phyloP scores from a whole-genome alignment of 2,797 vertebrate species.

The Rhynchonycteris naso region DNA sequence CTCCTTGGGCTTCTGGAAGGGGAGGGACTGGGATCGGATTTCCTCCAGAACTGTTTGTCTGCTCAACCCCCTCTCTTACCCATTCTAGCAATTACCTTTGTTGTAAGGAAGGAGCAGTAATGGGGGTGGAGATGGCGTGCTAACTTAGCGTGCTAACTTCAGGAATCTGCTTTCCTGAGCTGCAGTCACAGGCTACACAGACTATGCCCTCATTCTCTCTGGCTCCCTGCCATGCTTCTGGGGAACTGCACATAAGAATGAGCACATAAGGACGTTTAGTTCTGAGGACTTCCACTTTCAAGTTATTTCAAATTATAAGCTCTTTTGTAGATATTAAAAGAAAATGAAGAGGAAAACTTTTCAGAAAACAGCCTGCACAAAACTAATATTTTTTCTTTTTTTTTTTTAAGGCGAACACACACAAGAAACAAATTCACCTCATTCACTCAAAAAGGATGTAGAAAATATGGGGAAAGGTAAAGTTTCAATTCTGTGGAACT shows the following conservation, averaged over 20 bases:
- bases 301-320: not conserved
- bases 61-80: not conserved
- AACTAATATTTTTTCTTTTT: constrained; percentile 70
- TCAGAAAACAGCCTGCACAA: constrained; percentile 15
- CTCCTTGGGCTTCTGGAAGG: not conserved
- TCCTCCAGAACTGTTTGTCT: not conserved
- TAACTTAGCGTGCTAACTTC: no score
- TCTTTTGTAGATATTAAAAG: constrained; percentile 16
- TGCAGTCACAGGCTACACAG: not conserved
- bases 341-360: not conserved
- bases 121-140: not conserved
- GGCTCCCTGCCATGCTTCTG: not conserved
- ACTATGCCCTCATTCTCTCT: not conserved
- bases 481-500: constrained; percentile 76
- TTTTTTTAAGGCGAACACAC: constrained; percentile 91
- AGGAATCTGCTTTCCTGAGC: not conserved
- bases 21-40: not conserved
- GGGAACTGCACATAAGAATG: fast-evolving
- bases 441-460: constrained; percentile 95
- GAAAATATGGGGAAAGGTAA: constrained; percentile 99
- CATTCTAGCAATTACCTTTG: not conserved
- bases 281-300: not conserved
- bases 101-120: not conserved
- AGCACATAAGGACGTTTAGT: not conserved
- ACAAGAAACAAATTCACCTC: constrained; percentile 91